Base-by-base conservation (phyloP, 2,888 invertebrate genomes). In the Drosophila barbarae region DNA sequence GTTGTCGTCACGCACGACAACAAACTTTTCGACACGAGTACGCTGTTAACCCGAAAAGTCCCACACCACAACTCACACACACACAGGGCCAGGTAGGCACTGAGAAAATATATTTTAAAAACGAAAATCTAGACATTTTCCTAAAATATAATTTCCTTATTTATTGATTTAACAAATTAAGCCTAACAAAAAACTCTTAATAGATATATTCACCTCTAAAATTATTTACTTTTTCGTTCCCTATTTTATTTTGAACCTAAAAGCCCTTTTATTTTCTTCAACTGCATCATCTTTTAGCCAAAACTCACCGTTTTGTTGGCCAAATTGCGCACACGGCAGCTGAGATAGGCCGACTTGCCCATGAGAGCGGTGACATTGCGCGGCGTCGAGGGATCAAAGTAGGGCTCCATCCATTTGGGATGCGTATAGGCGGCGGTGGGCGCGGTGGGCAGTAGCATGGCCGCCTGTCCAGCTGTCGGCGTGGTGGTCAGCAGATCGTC, bases 281-380 rank as follows among this genome's bases (percentile, higher is more conserved):
- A 58, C 44, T 59, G 61, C 32, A n/a, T n/a, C 21, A 28, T 49
- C 63, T 50, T 23, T 35, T 18, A 32, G 42, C 42, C 64, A 26
- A n/a, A 51, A 63, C 89, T 89, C 78, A 89, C 90, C 69, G 90
- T 90, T 87, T 90, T 90, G 77, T 90, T 90, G 76, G 89, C 88
- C 73, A 90, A 87, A 85, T 90, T 89, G 71, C 87, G 84, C 56
- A 90, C 90, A 68, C 88, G 87, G 81, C 90, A 90, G 74, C 88
- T 89, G 58, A 90, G 84, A 84, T 89, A 90, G 58, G 90, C 90
- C 32, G 90, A 94, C 90, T 95, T 95, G 84, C 95, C 95, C 72
- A 95, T 94, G 39, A 95, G 92, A 30, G 95, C 95, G 38, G 95
- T 95, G 72, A 95, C 94, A 91, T 95, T 95, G 67, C 93, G 91